Conservation (phyloP, 2,888 invertebrate species). For the Amiota minor region DNA sequence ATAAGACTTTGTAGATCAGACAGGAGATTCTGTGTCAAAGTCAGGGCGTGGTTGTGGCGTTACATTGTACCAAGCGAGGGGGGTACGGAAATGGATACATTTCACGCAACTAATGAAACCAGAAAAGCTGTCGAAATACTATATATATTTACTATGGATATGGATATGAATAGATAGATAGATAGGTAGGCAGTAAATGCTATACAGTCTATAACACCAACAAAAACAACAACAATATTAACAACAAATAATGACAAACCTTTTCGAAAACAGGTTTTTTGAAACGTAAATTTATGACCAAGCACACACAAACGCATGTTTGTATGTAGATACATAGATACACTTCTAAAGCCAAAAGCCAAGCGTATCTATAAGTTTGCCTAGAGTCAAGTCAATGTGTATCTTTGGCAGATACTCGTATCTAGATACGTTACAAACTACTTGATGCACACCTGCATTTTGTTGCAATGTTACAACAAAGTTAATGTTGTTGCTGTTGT, state of each 20-base stretch:
- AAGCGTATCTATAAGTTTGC: conserved; percentile 1
- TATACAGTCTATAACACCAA: neutral
- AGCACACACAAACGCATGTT: conserved; percentile 42
- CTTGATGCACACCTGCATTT: conserved; percentile 64
- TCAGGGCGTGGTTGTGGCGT: neutral
- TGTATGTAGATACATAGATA: neutral
- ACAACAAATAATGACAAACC: conserved; percentile 25
- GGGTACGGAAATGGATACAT: conserved; percentile 20
- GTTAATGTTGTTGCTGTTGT: conserved; percentile 12
- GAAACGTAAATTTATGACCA: conserved; percentile 64
- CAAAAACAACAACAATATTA: conserved; percentile 4
- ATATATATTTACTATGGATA: conserved; percentile 6
- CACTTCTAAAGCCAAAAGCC: neutral
- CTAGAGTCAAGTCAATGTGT: conserved; percentile 12
- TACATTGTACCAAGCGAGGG: neutral
- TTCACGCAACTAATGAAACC: conserved; percentile 28
- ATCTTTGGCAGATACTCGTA: conserved; percentile 16
- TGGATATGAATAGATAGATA: neutral
- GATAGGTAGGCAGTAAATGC: neutral
- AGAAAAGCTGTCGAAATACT: conserved; percentile 28
- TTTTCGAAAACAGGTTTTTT: conserved; percentile 27
- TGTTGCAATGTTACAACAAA: conserved; percentile 19
- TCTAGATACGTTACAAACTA: conserved; percentile 48
- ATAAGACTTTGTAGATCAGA: too few relatives aligned
- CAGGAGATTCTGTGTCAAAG: neutral